Base-by-base conservation (phyloP, 2,797 vertebrate species). In the Crenuchus spilurus region DNA sequence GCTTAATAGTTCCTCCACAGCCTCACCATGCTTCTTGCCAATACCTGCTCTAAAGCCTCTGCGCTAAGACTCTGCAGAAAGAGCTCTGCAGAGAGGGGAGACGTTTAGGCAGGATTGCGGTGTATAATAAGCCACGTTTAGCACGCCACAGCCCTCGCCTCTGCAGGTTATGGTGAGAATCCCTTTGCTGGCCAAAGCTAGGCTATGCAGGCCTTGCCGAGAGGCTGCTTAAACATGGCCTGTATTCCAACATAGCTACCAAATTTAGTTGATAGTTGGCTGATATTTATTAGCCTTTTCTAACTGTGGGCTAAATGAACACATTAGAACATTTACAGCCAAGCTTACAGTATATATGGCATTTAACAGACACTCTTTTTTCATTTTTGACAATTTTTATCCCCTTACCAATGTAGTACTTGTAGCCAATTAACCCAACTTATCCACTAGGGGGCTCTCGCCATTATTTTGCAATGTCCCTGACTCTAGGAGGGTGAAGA, bases 41-140 rank as follows among this genome's bases (percentile, higher is more conserved):
- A 73, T 44, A 77, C 67, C 61, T 74, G 37, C 52, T 3, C 54
- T 61, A 68, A 66, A 65, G 62, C 30, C 26, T 72, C n/a, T 51
- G 24, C 26, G 6, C 67, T 37, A 3, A 60, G 52, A 41, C 30
- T 62, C 55, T 35, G 37, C 37, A 41, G 13, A 28, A 42, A 24
- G 60, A 62, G 35, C 30, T 33, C 54, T 57, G 54, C 6, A 41
- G 58, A 41, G 37, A 26, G 35, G 22, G 16, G 22, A 30, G 26
- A 44, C 14, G n/a, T 44, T 16, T 33, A 54, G 33, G 18, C 26
- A 41, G 52, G 37, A 55, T 54, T 28, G 33, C 18, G 24, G 37
- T 24, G 28, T 7, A 51, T 18, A 24, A 28, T 24, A 61, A 72
- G 49, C 41, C 64, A 37, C 33, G 62, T 33, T 80, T 51, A 74